Conservation (phyloP, 2,113 vertebrate species). For the Stictonetta naevosa region DNA sequence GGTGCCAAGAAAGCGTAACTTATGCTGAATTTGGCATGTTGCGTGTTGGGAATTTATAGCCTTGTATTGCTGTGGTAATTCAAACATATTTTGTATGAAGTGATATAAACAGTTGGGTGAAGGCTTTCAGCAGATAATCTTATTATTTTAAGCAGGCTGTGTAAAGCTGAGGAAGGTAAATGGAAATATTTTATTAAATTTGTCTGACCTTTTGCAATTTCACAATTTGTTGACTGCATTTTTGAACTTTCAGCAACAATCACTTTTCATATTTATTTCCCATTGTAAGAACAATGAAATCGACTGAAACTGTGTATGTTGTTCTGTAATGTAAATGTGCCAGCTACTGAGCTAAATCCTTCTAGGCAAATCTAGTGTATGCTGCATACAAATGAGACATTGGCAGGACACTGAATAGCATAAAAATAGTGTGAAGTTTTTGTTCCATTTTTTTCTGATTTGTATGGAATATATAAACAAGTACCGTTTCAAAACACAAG, state of each 20-base stretch:
- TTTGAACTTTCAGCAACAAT: slow-evolving; percentile 29
- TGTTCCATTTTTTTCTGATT: not conserved
- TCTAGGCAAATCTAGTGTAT: slow-evolving; percentile 30
- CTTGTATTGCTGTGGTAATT: slow-evolving; percentile 55
- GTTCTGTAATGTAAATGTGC: slow-evolving; percentile 42
- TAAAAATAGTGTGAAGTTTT: not conserved
- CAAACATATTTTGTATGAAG: slow-evolving; percentile 60
- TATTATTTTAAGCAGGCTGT: slow-evolving; percentile 47
- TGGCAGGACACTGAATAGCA: slow-evolving; percentile 15
- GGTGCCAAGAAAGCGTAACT: slow-evolving; percentile 39
- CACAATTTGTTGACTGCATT: slow-evolving; percentile 37
- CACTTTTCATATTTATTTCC: slow-evolving; percentile 48
- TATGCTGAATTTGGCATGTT: slow-evolving; percentile 38
- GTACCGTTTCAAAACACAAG: slow-evolving; percentile 15
- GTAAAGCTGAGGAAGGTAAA: slow-evolving; percentile 57
- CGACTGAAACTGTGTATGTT: slow-evolving; percentile 12
- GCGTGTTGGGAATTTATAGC: slow-evolving; percentile 29
- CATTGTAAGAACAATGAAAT: slow-evolving; percentile 30
- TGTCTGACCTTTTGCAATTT: slow-evolving; percentile 62
- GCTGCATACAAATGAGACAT: slow-evolving; percentile 34
- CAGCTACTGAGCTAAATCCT: slow-evolving; percentile 64
- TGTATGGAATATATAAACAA: not conserved
- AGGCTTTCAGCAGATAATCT: slow-evolving; percentile 26
- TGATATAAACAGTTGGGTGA: slow-evolving; percentile 50
- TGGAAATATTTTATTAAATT: slow-evolving; percentile 67